Evolutionary conservation across 2,888 invertebrate species (phyloP).

Genomic region (Ashinkailepas kermadecensis): DNA sequence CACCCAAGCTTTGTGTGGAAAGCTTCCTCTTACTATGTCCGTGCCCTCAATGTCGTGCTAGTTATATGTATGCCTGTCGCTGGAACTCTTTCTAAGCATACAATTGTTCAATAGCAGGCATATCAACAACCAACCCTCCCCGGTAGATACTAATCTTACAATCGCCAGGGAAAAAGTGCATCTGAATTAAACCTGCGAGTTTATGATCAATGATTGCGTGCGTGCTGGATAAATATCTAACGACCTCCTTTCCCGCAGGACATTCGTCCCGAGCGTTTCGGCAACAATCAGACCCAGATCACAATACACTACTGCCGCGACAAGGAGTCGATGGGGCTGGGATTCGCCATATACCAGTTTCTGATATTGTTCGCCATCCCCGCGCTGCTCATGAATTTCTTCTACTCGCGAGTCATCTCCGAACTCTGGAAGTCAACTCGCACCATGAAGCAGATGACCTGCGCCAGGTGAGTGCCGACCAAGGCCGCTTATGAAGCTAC

Average conservation of each 20-base stretch:
- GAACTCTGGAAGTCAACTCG: conserved; percentile 43
- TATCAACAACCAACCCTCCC: too few relatives aligned
- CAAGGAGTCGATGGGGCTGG: conserved; percentile 34
- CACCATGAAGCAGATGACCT: conserved; percentile 42
- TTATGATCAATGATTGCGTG: too few relatives aligned
- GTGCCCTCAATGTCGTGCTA: too few relatives aligned
- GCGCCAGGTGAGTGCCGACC: conserved; percentile 28
- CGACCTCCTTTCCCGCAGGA: conserved; percentile 35
- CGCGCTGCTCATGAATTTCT: conserved; percentile 41
- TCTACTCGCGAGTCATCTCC: conserved; percentile 42
- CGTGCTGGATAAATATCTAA: neutral
- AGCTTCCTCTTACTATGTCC: too few relatives aligned
- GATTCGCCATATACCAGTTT: conserved; percentile 41
- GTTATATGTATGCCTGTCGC: too few relatives aligned
- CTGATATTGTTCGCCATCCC: conserved; percentile 41
- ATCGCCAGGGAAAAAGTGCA: too few relatives aligned
- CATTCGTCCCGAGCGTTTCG: conserved; percentile 37
- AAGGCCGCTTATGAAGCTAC: too few relatives aligned
- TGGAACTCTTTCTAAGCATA: too few relatives aligned
- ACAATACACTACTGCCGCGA: conserved; percentile 41
- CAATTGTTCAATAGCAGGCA: too few relatives aligned
- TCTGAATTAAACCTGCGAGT: too few relatives aligned
- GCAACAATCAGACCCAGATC: conserved; percentile 40
- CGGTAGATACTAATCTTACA: too few relatives aligned
- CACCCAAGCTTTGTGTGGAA: too few relatives aligned